Percentiles rank a stretch among this genome's conserved stretches.
Conservation (phyloP, 2,888 invertebrate species). For the Stenurella melanura region DNA sequence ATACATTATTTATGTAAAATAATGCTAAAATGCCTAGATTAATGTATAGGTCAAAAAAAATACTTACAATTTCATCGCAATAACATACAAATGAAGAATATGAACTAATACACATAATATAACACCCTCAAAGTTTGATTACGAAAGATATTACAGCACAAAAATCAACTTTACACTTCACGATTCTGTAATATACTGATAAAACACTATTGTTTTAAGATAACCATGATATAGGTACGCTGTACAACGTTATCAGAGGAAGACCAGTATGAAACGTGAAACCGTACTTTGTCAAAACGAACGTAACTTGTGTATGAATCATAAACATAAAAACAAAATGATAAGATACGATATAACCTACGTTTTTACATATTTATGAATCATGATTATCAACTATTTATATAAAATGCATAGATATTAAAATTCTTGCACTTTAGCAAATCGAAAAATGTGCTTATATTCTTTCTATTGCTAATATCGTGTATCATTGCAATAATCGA, state of each 20-base stretch:
- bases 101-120: conserved; percentile 24
- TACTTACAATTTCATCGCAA: conserved; percentile 42
- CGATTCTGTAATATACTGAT: conserved; percentile 4
- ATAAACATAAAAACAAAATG: conserved; percentile 5
- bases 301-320: conserved; percentile 1
- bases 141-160: not conserved
- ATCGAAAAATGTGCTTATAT: no score
- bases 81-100: conserved; percentile 39
- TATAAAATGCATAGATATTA: not conserved
- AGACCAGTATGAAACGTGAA: conserved; percentile 7
- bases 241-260: not conserved
- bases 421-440: not conserved
- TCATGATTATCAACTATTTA: not conserved
- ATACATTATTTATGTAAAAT: no score
- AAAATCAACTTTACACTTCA: not conserved
- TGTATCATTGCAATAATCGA: no score
- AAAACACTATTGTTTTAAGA: not conserved
- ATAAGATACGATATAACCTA: conserved; percentile 5
- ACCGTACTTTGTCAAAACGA: not conserved
- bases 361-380: not conserved
- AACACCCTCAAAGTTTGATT: not conserved
- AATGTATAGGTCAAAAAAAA: not conserved
- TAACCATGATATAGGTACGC: not conserved
- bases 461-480: no score
- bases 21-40: no score